These are phyloP conservation scores for Craniophora ligustri DNA, from an alignment of 2,888 invertebrate genomes.

Conservation along the genomic window DNA sequence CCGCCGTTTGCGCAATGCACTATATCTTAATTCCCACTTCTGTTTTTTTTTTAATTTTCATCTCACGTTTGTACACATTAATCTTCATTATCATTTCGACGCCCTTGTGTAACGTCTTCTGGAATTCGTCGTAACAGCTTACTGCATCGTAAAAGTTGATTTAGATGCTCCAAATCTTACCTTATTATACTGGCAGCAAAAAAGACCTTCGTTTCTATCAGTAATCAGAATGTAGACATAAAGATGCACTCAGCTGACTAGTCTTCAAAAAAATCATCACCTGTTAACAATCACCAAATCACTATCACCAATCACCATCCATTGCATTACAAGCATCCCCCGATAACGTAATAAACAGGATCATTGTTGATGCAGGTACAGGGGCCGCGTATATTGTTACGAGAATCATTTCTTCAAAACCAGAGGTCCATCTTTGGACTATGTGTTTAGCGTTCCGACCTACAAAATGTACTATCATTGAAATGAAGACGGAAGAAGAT, in stretches of 20 bases:
- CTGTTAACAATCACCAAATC: slow-evolving; percentile 8
- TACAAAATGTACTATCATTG: slow-evolving; percentile 87
- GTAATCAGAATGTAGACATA: neutral
- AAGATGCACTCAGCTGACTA: slow-evolving; percentile 29
- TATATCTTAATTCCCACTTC: slow-evolving; percentile 60
- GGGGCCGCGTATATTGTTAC: slow-evolving; percentile 87
- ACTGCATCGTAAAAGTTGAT: slow-evolving; percentile 27
- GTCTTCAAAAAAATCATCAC: neutral
- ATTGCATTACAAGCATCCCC: slow-evolving; percentile 41
- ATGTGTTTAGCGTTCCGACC: slow-evolving; percentile 86
- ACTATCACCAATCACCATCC: slow-evolving; percentile 15
- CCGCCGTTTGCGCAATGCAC: slow-evolving; percentile 73
- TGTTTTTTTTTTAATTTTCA: slow-evolving; percentile 49
- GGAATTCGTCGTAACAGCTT: slow-evolving; percentile 29
- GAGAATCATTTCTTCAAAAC: slow-evolving; percentile 88
- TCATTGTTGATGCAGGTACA: slow-evolving; percentile 87
- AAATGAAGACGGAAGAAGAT: slow-evolving; percentile 66
- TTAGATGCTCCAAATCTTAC: neutral
- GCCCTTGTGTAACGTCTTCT: slow-evolving; percentile 36
- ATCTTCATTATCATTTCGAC: slow-evolving; percentile 51
- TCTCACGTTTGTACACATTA: slow-evolving; percentile 41
- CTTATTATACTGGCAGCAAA: neutral
- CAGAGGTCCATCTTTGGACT: slow-evolving; percentile 83
- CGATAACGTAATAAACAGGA: slow-evolving; percentile 58
- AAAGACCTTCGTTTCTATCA: no score